A percentile compares a stretch with the other conserved stretches of the same genome.
Evolutionary conservation across 1,140 invertebrate species (phyloP).

Genomic region (Drosophila sp.): DNA sequence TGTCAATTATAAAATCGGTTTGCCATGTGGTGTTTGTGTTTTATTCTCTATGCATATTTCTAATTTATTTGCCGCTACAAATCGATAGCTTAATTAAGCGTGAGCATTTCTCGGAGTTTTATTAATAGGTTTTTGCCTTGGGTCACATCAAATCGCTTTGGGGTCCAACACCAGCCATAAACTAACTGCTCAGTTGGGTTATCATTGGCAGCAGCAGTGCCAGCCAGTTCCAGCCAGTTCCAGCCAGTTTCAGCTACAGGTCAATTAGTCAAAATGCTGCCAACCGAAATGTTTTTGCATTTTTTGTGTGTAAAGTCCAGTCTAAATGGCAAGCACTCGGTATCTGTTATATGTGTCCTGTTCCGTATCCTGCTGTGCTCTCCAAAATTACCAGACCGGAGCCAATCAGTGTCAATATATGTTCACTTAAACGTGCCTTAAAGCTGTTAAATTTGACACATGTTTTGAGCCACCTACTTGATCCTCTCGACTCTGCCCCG

Average conservation of each 20-base stretch:
- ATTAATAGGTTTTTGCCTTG: slow-evolving; percentile 78
- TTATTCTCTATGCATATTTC: slow-evolving; percentile 28
- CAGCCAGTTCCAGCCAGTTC: slow-evolving; percentile 40
- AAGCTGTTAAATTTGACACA: slow-evolving; percentile 56
- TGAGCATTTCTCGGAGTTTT: slow-evolving; percentile 64
- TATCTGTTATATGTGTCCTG: background rate
- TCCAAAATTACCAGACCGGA: slow-evolving; percentile 36
- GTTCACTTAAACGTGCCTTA: slow-evolving; percentile 65
- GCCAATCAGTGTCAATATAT: slow-evolving; percentile 61
- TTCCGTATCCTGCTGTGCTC: slow-evolving; percentile 2
- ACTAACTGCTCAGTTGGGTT: slow-evolving; percentile 51
- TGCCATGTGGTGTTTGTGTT: background rate
- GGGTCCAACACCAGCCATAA: slow-evolving; percentile 36
- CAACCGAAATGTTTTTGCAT: slow-evolving; percentile 22
- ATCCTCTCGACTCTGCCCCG: background rate
- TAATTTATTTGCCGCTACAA: slow-evolving; percentile 56
- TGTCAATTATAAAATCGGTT: slow-evolving; percentile 27
- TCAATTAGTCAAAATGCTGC: slow-evolving; percentile 71
- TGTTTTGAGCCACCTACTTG: background rate
- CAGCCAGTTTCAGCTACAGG: slow-evolving; percentile 53
- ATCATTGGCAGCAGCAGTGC: slow-evolving; percentile 50
- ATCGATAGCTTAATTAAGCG: slow-evolving; percentile 82
- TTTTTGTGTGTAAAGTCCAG: background rate
- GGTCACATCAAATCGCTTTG: slow-evolving; percentile 24
- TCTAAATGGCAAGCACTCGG: background rate